phyloP scores from a whole-genome alignment of 2,113 vertebrate species.

The Callionymus lyra region DNA sequence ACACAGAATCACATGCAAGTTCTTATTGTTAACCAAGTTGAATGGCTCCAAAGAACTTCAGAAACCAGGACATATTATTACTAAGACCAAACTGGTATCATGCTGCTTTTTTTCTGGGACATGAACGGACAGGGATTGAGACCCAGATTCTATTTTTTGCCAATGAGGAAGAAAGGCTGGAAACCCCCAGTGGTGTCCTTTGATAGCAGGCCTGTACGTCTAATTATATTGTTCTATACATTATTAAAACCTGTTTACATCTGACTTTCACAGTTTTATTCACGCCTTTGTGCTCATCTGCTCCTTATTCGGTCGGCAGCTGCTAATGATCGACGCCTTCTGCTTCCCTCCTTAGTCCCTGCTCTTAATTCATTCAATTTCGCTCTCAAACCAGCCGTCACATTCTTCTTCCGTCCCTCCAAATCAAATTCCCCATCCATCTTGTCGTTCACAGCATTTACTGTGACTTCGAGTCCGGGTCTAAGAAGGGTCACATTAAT shows the following conservation, averaged over 20 bases:
- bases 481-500: conserved; percentile 32
- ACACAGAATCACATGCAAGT: no score
- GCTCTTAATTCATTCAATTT: conserved; percentile 31
- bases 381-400: conserved; percentile 23
- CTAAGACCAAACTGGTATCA: conserved; percentile 14
- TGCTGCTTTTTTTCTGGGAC: neutral
- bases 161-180: conserved; percentile 18
- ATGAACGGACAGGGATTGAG: conserved; percentile 18
- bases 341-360: conserved; percentile 18
- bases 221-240: conserved; percentile 15
- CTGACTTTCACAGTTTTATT: conserved; percentile 2
- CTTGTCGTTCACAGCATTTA: conserved; percentile 36
- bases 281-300: neutral
- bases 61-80: conserved; percentile 28
- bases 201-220: conserved; percentile 17
- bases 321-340: conserved; percentile 3
- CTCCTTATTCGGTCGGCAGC: neutral
- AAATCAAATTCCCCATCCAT: conserved; percentile 22
- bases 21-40: no score
- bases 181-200: conserved; percentile 10
- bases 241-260: conserved; percentile 25
- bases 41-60: conserved; percentile 5
- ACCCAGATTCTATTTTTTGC: conserved; percentile 34
- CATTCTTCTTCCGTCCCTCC: conserved; percentile 21
- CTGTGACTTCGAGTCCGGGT: conserved; percentile 7